Percentiles rank a stretch among this genome's conserved stretches.
Conservation (phyloP, 1,140 invertebrate species). For the Hormaphis cornu region DNA sequence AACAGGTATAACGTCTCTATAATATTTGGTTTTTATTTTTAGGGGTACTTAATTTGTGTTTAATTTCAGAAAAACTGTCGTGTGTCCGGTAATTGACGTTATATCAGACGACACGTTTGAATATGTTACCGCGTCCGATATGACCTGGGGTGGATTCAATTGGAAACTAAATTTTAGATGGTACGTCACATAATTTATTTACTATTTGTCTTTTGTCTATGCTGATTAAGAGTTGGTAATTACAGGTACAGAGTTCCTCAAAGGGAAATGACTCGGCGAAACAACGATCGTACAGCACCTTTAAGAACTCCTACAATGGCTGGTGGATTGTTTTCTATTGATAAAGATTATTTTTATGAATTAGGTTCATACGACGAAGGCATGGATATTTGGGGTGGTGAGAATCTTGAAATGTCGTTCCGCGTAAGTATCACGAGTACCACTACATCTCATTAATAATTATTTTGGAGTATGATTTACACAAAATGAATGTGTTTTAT, state of each 20-base stretch:
- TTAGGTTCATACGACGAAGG: constrained; percentile 95
- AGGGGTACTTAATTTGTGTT: neutral
- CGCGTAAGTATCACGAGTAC: constrained; percentile 60
- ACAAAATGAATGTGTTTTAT: neutral
- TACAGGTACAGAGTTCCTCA: constrained; percentile 88
- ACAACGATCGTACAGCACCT: constrained; percentile 79
- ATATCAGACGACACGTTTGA: constrained; percentile 96
- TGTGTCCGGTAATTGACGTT: constrained; percentile 96
- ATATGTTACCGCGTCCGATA: constrained; percentile 86
- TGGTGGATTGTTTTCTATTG: constrained; percentile 95
- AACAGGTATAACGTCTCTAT: constrained; percentile 51
- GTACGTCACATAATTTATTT: constrained; percentile 47
- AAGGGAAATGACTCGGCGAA: constrained; percentile 82
- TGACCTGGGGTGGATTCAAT: constrained; percentile 96
- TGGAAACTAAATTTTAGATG: constrained; percentile 97
- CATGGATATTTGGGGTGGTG: constrained; percentile 99
- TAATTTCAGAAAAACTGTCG: constrained; percentile 67
- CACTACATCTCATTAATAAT: neutral
- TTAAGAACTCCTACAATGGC: constrained; percentile 96
- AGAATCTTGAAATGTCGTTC: constrained; percentile 99
- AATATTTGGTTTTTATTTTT: neutral
- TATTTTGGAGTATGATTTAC: neutral
- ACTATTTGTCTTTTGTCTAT: neutral
- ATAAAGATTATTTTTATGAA: constrained; percentile 93
- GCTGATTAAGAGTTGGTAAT: constrained; percentile 10